Percentiles rank a stretch among this genome's conserved stretches.
Conservation (phyloP, 1,140 invertebrate genomes). For the Hermetia illucens region DNA sequence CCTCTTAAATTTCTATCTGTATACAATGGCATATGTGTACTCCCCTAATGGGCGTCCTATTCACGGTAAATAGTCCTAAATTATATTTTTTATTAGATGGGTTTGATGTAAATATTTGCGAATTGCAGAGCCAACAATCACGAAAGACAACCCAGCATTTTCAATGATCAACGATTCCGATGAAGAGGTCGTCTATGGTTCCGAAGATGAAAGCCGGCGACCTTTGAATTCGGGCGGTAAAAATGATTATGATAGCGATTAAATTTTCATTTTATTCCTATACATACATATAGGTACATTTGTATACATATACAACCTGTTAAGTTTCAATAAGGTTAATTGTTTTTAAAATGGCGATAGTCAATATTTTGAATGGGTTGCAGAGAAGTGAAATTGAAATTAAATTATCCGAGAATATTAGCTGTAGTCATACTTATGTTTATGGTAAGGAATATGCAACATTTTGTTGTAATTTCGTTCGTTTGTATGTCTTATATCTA, state of each 20-base stretch:
- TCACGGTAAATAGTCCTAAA: slow-evolving; percentile 51
- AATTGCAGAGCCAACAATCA: slow-evolving; percentile 64
- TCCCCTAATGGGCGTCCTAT: slow-evolving; percentile 66
- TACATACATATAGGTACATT: too few species aligned
- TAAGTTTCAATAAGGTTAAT: too few species aligned
- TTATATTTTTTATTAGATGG: slow-evolving; percentile 1
- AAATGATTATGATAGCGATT: slow-evolving; percentile 55
- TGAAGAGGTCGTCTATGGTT: slow-evolving; percentile 92
- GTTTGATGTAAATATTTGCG: slow-evolving; percentile 4
- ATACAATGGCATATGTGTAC: slow-evolving; percentile 89
- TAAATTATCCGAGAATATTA: too few species aligned
- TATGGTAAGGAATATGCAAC: too few species aligned
- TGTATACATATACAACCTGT: too few species aligned
- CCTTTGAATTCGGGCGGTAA: slow-evolving; percentile 46
- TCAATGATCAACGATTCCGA: slow-evolving; percentile 98
- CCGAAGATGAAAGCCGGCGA: slow-evolving; percentile 70
- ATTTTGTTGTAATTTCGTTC: too few species aligned
- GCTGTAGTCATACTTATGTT: too few species aligned
- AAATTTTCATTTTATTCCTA: too few species aligned
- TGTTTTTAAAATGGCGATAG: too few species aligned
- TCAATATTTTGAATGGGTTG: too few species aligned
- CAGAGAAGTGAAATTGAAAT: too few species aligned
- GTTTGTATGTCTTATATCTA: too few species aligned
- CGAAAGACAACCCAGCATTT: slow-evolving; percentile 93
- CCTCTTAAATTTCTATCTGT: slow-evolving; percentile 88